Conservation (phyloP, 2,888 invertebrate species). For the Harpalus rufipes region DNA sequence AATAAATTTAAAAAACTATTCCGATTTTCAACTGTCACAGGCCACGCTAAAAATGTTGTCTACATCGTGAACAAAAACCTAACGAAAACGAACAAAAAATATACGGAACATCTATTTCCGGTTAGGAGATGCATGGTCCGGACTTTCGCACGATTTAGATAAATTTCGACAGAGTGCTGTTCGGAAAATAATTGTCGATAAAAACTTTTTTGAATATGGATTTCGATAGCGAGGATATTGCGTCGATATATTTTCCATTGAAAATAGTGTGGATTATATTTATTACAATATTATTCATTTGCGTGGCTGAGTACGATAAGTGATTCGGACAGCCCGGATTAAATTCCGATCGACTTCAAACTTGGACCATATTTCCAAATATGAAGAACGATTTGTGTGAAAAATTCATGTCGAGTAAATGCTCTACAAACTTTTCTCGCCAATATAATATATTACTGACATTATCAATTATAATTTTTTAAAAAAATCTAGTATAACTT, state of each 20-base stretch:
- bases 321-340: too few relatives aligned
- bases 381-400: neutral
- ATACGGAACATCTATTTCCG: constrained; percentile 53
- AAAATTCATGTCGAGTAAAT: neutral
- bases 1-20: constrained; percentile 52
- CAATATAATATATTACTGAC: too few relatives aligned
- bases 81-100: constrained; percentile 47
- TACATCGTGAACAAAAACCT: constrained; percentile 54
- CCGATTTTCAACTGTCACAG: constrained; percentile 39
- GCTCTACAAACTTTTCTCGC: too few relatives aligned
- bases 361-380: too few relatives aligned
- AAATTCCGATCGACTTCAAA: too few relatives aligned
- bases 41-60: constrained; percentile 48
- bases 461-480: too few relatives aligned
- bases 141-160: constrained; percentile 41
- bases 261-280: neutral
- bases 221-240: neutral
- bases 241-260: neutral
- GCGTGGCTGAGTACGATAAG: neutral
- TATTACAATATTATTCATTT: neutral
- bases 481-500: too few relatives aligned
- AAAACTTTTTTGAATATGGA: constrained; percentile 13
- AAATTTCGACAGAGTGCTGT: constrained; percentile 19
- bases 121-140: constrained; percentile 40
- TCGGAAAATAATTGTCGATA: constrained; percentile 33